Evolutionary conservation across 2,113 vertebrate species (phyloP), one percentile per base, ranked within the genome.

Genomic region (Tragelaphus strepsiceros): DNA sequence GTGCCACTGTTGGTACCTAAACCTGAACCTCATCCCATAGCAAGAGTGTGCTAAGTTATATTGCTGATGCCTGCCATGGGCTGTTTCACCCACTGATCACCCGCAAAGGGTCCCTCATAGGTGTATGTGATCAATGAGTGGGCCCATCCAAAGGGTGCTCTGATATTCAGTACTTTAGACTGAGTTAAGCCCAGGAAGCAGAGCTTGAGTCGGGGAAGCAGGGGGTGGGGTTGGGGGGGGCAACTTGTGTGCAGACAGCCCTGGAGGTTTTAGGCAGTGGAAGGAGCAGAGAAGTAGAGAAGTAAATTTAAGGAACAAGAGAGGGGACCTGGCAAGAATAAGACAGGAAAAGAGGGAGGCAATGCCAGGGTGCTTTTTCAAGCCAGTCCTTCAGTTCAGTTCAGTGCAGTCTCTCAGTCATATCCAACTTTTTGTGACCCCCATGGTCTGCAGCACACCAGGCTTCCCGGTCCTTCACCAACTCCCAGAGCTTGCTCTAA

Each of bases 151-250:
- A 26, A 22, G n/a, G 2, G 26, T 39, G n/a, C 30, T n/a, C 46
- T 32, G 46, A 8, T 30, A 35, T 7, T 91, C 49, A 7, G 1
- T n/a, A 43, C 39, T 71, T 87, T 74, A 71, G 51, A 62, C 32
- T 51, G 56, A 35, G 6, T 3, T 64, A 12, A 24, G 26, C 26
- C 30, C 30, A 85, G 21, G n/a, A 28, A 71, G 35, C 53, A 62
- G 53, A 53, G 15, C 35, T 39, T n/a, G 28, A 30, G 28, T 6
- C 5, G 51, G 32, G 62, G 7, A 2, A 7, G 59, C 2, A 12
- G 11, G 10, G 10, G 11, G 2, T 21, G 58, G 22, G 4, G 8
- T 1, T 4, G 5, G 59, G 4, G 2, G 8, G 2, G 10, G 10
- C 43, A 43, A 53, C 7, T 12, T 30, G 12, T 17, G 74, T 11